Evolutionary conservation across 30 jellyfish, hydroid and myxozoan genomes (phyloP), one percentile per base, ranked within the genome.

Genomic region (Rhopilema esculentum): DNA sequence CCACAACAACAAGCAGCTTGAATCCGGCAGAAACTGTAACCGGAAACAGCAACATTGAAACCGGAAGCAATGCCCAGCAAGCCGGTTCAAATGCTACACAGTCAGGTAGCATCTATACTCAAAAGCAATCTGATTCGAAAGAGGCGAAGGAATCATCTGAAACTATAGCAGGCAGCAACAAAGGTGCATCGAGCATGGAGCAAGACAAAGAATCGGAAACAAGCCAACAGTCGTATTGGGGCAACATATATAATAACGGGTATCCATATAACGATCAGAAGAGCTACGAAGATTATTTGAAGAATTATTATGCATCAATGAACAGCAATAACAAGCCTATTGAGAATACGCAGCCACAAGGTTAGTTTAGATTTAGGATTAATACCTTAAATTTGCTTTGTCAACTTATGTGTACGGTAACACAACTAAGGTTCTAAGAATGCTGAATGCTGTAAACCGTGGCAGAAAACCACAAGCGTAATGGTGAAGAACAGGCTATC

Each of bases 251-350:
- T 30, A 31, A 75, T 24, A 78, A 78, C 32, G 94, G 83, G 26
- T 85, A 64, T 65, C 94, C 94, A 26, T 85, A 73, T 62, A 66
- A 75, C 22, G 84, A 85, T 31, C 26, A 63, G 79, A 24, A 85
- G 62, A 57, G 83, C 23, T 85, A 85, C 76, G 77, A 73, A 65
- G 88, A 85, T 20, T 85, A 85, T 65, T 49, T 85, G 65, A 66
- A 66, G 77, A 66, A 75, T 19, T 85, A 27, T 26, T 85, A 85
- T 33, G 84, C 82, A 2, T 30, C 71, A 7, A 2, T 64, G 4
- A 25, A 64, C 31, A 64, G 30, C 31, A 20, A 64, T 17, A 64
- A 64, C 27, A 25, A 64, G 27, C 74, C 27, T 2, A 20, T 52
- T 52, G 67, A 12, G 67, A 52, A 52, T 52, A 52, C 67, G 20